Percentiles rank a stretch among this genome's conserved stretches.
These are phyloP conservation scores for Silurus asotus DNA, from an alignment of 2,113 vertebrate species.

Conservation along the genomic window DNA sequence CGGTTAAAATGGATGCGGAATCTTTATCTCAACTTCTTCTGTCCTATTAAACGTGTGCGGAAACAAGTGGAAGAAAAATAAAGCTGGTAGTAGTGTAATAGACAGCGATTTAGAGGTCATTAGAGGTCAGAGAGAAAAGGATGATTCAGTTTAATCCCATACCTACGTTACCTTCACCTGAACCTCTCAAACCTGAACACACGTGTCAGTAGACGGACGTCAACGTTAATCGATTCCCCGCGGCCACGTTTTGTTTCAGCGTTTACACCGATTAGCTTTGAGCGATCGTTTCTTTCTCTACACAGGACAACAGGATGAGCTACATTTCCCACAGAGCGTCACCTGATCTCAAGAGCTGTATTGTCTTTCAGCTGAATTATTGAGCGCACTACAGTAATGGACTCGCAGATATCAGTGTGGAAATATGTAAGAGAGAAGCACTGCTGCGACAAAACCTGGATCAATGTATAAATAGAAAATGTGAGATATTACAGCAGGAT, in stretches of 20 bases:
- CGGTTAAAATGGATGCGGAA: neutral
- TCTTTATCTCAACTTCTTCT: neutral
- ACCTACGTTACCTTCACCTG: neutral
- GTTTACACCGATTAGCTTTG: constrained; percentile 4
- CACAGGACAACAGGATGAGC: constrained; percentile 28
- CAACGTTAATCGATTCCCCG: neutral
- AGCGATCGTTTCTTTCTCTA: constrained; percentile 13
- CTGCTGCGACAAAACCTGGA: neutral
- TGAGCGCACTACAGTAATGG: constrained; percentile 28
- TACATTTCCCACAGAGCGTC: constrained; percentile 18
- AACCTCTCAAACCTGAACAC: constrained; percentile 1
- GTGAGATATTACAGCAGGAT: neutral
- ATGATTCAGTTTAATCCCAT: neutral
- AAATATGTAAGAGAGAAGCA: neutral
- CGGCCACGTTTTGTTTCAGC: neutral
- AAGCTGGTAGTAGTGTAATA: neutral
- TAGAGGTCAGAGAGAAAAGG: too few relatives aligned
- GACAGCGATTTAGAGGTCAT: neutral
- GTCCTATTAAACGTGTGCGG: neutral
- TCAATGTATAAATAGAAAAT: neutral
- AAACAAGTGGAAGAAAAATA: neutral
- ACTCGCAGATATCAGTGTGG: neutral
- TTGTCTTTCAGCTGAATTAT: constrained; percentile 49
- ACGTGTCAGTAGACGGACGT: neutral
- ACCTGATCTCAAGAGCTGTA: constrained; percentile 28